These are phyloP conservation scores for Drosophila leonis DNA, from an alignment of 2,888 invertebrate species.

Conservation along the genomic window DNA sequence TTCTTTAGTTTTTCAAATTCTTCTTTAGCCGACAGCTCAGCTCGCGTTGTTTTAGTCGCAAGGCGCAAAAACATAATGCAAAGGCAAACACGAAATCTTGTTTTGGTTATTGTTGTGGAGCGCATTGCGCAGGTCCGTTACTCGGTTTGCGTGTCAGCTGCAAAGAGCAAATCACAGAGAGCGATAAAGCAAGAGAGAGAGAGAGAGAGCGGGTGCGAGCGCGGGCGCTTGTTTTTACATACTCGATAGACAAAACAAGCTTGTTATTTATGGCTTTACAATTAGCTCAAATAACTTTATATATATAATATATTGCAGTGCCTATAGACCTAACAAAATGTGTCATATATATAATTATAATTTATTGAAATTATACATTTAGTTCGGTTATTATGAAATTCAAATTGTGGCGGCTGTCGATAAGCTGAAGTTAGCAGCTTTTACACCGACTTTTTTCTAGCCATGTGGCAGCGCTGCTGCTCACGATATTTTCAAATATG, in stretches of 20 bases:
- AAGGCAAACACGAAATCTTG: slow-evolving; percentile 51
- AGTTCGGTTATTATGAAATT: background rate
- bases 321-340: too few relatives aligned
- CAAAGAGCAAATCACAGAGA: slow-evolving; percentile 25
- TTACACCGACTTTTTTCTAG: background rate
- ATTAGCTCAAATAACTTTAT: too few relatives aligned
- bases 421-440: background rate
- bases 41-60: slow-evolving; percentile 48
- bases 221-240: slow-evolving; percentile 24
- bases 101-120: slow-evolving; percentile 54
- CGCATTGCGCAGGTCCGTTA: slow-evolving; percentile 55
- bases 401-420: slow-evolving; percentile 10
- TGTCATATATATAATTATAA: background rate
- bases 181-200: background rate
- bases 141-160: slow-evolving; percentile 17
- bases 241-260: background rate
- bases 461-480: background rate
- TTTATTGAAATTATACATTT: background rate
- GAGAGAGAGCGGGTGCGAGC: background rate
- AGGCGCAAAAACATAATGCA: slow-evolving; percentile 62
- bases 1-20: background rate
- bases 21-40: slow-evolving; percentile 21
- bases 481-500: slow-evolving; percentile 5
- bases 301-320: background rate
- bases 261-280: background rate